Base-by-base conservation (phyloP, 2,797 vertebrate species). In the Tragelaphus eurycerus region DNA sequence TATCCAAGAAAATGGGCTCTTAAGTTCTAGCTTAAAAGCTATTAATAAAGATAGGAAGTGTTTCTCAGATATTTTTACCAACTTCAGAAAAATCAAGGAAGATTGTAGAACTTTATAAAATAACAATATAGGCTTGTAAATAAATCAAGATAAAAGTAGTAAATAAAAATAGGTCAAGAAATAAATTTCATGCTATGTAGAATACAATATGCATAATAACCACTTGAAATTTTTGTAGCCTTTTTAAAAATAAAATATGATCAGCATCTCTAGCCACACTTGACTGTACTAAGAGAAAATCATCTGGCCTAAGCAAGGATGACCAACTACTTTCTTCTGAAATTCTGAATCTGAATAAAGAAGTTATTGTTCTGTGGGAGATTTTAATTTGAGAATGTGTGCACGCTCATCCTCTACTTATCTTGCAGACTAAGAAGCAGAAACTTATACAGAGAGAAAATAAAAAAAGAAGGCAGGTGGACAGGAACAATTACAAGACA, bases 271-370 rank as follows among this genome's bases (percentile, higher is more conserved):
- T 71, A 55, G 34, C 29, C 38, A 71, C 25, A 55, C 31, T 57
- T 50, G 16, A 60, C n/a, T 84, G 4, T 23, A 85, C 21, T 55
- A 85, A 3, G 9, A 89, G 46, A 62, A 93, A 82, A 78, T 48
- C 3, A n/a, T 81, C 25, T 54, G 55, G 43, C 10, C 12, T 71
- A 31, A 71, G 7, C 2, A 23, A 21, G 29, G 29, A 59, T n/a
- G 78, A 74, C 1, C 21, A 92, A 17, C 8, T 94, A 46, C 16
- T 50, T 90, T 88, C 29, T 79, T 29, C 25, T 74, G 27, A 90
- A 90, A 93, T 87, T 92, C 38, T 93, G 59, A 76, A 93, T 86
- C 64, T 88, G 7, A 94, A 67, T 87, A 82, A 85, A 86, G 29
- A 82, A 84, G 85, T 81, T 88, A 62, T 3, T 54, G 25, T 88